These are phyloP conservation scores for Corythoichthys haematopterus DNA, from an alignment of 2,113 vertebrate species.

Conservation along the genomic window DNA sequence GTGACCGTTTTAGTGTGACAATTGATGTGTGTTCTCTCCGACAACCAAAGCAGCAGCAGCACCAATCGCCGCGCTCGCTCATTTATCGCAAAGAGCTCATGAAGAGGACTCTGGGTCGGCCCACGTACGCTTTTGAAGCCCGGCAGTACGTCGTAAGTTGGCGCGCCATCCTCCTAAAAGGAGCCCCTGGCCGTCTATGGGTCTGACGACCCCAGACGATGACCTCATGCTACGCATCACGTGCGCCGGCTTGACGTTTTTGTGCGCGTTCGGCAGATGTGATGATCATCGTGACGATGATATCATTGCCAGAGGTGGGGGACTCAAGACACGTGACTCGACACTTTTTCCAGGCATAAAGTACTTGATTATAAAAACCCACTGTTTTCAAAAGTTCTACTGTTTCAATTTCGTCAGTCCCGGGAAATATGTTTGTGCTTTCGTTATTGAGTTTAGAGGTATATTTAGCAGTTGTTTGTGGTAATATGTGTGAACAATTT, in stretches of 20 bases:
- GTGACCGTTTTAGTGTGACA: not conserved
- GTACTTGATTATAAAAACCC: too few relatives aligned
- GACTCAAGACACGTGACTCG: not conserved
- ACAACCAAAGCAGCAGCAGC: slow-evolving; percentile 58
- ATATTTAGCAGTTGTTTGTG: too few relatives aligned
- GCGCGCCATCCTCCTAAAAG: slow-evolving; percentile 30
- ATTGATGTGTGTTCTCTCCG: slow-evolving; percentile 74
- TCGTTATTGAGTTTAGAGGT: too few relatives aligned
- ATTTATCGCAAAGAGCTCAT: slow-evolving; percentile 93
- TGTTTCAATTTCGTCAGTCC: too few relatives aligned
- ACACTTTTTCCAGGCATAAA: too few relatives aligned
- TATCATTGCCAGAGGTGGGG: slow-evolving; percentile 12
- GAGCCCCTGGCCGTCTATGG: slow-evolving; percentile 60
- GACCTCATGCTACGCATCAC: slow-evolving; percentile 68
- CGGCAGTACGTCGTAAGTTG: slow-evolving; percentile 97
- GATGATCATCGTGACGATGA: slow-evolving; percentile 18
- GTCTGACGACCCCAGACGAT: slow-evolving; percentile 62
- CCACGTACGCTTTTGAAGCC: slow-evolving; percentile 94
- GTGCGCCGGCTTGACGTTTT: slow-evolving; percentile 74
- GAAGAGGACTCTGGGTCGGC: slow-evolving; percentile 96
- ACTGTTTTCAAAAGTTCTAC: too few relatives aligned
- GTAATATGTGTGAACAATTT: too few relatives aligned
- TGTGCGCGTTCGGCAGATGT: slow-evolving; percentile 39
- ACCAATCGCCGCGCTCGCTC: slow-evolving; percentile 85
- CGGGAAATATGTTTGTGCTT: too few relatives aligned